Evolutionary conservation across 2,113 vertebrate species (phyloP).

Genomic region (Shinisaurus crocodilurus): DNA sequence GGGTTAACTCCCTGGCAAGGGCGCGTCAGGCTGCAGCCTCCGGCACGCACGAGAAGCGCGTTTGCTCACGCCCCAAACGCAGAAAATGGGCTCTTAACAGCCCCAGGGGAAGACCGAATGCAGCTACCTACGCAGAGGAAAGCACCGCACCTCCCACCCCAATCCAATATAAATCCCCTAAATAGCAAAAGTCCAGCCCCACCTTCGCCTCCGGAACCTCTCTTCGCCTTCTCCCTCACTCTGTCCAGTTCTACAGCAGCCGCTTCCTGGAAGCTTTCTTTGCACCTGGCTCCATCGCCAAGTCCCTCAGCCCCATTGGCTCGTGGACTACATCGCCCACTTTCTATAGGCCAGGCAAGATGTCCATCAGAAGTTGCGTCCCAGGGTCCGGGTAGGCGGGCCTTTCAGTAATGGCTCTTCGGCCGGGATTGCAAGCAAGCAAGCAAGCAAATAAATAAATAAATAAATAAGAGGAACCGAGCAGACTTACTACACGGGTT

Average conservation of each 20-base stretch:
- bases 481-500: not conserved
- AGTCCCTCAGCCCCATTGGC: not conserved
- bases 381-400: not conserved
- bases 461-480: not conserved
- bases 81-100: not conserved
- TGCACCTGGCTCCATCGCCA: not conserved
- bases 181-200: no score
- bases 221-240: not conserved
- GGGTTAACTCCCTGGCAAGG: not conserved
- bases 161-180: no score
- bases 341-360: not conserved
- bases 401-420: not conserved
- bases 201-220: not conserved
- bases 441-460: no score
- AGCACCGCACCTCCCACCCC: no score
- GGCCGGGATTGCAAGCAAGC: not conserved
- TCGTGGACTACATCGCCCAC: not conserved
- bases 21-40: no score
- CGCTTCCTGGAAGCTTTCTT: not conserved
- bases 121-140: no score
- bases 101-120: no score
- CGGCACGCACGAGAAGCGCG: no score
- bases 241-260: not conserved
- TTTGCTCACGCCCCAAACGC: not conserved
- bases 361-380: not conserved